Base-by-base conservation (phyloP, 1,140 invertebrate genomes). In the Drosophila murphyi region DNA sequence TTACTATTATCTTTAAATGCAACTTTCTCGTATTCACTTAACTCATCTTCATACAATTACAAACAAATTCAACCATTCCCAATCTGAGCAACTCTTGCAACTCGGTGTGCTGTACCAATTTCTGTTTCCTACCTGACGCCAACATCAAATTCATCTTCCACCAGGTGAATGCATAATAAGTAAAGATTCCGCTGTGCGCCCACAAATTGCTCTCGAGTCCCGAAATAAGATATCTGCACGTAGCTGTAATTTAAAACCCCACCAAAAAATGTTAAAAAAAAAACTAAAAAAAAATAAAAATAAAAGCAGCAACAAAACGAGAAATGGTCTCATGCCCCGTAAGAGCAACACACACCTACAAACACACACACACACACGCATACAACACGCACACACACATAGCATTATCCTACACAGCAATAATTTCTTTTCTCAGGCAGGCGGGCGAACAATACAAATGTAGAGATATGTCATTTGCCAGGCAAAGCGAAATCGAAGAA, bases 221-320 rank as follows among this genome's bases (percentile, higher is more conserved):
- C 75, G 86, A 89, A 89, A 89, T 89, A 89, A 89, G 85, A 89
- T 89, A 89, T 89, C 86, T 89, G 86, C 85, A 89, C 81, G 85
- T 88, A 85, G 74, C 68, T 88, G 85, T 89, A 89, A 88, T 88
- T 89, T 89, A 88, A 88, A 89, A 88, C 85, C 63, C 70, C 67
- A 67, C 80, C 72, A 64, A 67, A 28, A 39, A 47, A 63, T 79
- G 29, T 37, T 45, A 55, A 52, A 72, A 72, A 63, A 61, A 43
- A 20, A 51, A 67, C 32, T 45, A 55, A 52, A 72, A 72, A 63
- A 61, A 43, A 20, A 51, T 63, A 43, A 52, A 69, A 57, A 43
- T 62, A 39, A 48, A 67, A 71, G 57, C 70, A 48, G 55, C 76
- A 48, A 60, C 57, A 50, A 54, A 76, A 50, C 63, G 48, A 62